These are phyloP conservation scores for Drosophila parabipectinata DNA, from an alignment of 1,140 invertebrate species.

Conservation along the genomic window DNA sequence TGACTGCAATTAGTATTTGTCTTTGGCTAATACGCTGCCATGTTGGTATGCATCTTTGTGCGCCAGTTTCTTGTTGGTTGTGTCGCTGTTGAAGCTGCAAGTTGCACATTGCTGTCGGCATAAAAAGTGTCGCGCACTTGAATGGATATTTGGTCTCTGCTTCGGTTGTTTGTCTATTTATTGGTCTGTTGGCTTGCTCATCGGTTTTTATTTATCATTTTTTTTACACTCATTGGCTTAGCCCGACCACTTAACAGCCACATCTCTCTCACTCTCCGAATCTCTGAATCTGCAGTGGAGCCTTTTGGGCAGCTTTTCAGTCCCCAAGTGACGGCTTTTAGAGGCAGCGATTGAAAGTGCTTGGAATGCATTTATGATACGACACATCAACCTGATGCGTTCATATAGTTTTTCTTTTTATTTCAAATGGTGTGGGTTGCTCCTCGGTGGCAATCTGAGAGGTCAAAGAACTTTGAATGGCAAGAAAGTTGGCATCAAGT, in stretches of 20 bases:
- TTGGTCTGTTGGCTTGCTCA: conserved; percentile 68
- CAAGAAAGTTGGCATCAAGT: conserved; percentile 13
- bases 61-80: conserved; percentile 54
- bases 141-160: conserved; percentile 66
- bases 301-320: conserved; percentile 38
- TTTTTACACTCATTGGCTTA: conserved; percentile 61
- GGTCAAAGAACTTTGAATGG: conserved; percentile 10
- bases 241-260: conserved; percentile 70
- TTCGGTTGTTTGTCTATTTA: conserved; percentile 77
- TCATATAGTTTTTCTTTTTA: conserved; percentile 22
- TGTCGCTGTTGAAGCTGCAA: conserved; percentile 17
- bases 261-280: conserved; percentile 13
- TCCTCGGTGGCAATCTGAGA: conserved; percentile 9
- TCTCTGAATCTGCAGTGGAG: conserved; percentile 6
- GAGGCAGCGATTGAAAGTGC: conserved; percentile 47
- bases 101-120: conserved; percentile 24
- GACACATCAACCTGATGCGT: conserved; percentile 21
- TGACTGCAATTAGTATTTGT: conserved; percentile 83
- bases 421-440: conserved; percentile 17
- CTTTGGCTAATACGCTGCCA: conserved; percentile 82
- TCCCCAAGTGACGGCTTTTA: conserved; percentile 44
- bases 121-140: conserved; percentile 67
- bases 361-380: conserved; percentile 53
- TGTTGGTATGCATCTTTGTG: conserved; percentile 74
- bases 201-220: conserved; percentile 45